phyloP scores from a whole-genome alignment of 2,888 invertebrate genomes.

The Magallana nippona region DNA sequence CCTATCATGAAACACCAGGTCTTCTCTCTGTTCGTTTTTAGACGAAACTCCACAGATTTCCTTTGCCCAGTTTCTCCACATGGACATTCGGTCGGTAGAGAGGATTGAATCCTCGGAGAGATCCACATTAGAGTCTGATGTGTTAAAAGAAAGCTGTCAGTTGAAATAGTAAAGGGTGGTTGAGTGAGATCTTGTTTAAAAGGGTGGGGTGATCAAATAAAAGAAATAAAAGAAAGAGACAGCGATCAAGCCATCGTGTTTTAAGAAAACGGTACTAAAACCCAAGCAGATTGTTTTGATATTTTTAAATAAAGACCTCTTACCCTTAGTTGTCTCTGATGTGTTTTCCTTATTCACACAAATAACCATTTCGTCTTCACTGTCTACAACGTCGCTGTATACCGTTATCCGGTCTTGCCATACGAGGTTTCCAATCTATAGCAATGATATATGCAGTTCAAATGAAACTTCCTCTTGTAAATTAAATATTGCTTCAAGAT shows the following conservation, averaged over 20 bases:
- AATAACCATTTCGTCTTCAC: neutral
- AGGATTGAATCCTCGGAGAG: neutral
- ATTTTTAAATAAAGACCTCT: neutral
- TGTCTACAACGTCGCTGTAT: neutral
- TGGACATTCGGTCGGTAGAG: neutral
- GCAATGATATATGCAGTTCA: too few relatives aligned
- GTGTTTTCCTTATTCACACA: neutral
- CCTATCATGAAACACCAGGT: slow-evolving; percentile 54
- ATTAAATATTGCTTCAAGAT: too few relatives aligned
- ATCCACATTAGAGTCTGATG: neutral
- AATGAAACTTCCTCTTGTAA: too few relatives aligned
- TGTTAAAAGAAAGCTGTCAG: too few relatives aligned
- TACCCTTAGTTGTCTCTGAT: neutral
- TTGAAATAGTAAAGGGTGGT: too few relatives aligned
- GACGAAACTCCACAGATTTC: slow-evolving; percentile 67
- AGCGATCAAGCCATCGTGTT: too few relatives aligned
- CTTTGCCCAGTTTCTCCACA: slow-evolving; percentile 39
- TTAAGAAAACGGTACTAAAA: too few relatives aligned
- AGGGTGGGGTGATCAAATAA: too few relatives aligned
- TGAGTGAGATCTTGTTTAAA: too few relatives aligned
- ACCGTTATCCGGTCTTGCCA: slow-evolving; percentile 57
- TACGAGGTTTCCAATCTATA: slow-evolving; percentile 57
- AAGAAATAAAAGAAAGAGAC: too few relatives aligned
- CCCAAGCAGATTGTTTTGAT: too few relatives aligned
- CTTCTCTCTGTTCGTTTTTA: slow-evolving; percentile 37